A percentile compares a stretch with the other conserved stretches of the same genome.
Conservation (phyloP, 2,797 vertebrate species). For the Spatula clypeata region DNA sequence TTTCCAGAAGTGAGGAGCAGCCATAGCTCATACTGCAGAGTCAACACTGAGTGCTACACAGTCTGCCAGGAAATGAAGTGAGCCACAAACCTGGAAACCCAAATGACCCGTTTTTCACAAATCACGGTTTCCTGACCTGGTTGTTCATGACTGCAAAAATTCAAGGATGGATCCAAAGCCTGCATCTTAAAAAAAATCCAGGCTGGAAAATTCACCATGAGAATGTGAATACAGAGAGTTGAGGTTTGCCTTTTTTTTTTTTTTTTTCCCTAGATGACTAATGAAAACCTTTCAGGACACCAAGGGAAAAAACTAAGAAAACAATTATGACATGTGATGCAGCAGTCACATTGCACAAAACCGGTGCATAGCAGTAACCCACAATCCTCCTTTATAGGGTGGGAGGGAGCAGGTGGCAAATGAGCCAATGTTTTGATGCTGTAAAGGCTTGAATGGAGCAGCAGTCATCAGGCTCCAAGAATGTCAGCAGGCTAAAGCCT, state of each 20-base stretch:
- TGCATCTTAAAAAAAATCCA: slow-evolving; percentile 1
- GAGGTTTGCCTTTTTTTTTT: background rate
- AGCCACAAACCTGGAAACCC: slow-evolving; percentile 65
- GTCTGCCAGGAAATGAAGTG: slow-evolving; percentile 31
- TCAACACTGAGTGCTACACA: background rate
- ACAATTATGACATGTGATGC: background rate
- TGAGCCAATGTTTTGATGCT: slow-evolving; percentile 25
- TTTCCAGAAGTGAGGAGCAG: slow-evolving; percentile 14
- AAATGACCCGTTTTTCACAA: slow-evolving; percentile 10
- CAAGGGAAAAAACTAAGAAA: background rate
- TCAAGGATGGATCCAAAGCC: slow-evolving; percentile 1
- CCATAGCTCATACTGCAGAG: background rate
- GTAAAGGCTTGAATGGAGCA: background rate
- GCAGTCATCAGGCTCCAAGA: slow-evolving; percentile 30
- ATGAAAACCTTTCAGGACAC: slow-evolving; percentile 35
- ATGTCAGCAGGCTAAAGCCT: background rate
- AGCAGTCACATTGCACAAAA: slow-evolving; percentile 24
- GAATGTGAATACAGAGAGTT: background rate
- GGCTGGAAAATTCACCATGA: slow-evolving; percentile 30
- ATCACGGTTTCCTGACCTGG: slow-evolving; percentile 51
- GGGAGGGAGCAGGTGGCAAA: slow-evolving; percentile 49
- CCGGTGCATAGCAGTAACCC: background rate
- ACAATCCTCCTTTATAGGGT: background rate
- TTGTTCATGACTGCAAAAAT: slow-evolving; percentile 16
- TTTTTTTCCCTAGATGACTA: background rate